phyloP scores from a whole-genome alignment of 2,797 vertebrate species.

The Megaceryle alcyon region DNA sequence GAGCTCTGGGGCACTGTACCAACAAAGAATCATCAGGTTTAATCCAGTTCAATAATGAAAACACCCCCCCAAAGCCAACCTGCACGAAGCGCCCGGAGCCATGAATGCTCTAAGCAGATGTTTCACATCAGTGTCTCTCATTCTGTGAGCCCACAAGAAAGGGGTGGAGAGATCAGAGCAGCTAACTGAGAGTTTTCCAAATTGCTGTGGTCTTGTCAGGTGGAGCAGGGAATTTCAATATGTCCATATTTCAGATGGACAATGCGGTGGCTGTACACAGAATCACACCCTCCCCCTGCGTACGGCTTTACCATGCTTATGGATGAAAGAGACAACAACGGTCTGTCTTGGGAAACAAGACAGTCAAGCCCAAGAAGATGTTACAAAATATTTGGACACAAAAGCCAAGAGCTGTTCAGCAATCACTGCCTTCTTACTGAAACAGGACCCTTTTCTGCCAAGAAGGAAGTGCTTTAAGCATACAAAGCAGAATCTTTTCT shows the following conservation, averaged over 20 bases:
- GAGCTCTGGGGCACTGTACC: not conserved
- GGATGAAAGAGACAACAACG: not conserved
- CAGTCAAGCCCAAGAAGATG: not conserved
- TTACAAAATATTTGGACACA: not conserved
- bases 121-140: not conserved
- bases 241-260: fast-evolving
- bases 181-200: not conserved
- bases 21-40: not conserved
- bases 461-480: not conserved
- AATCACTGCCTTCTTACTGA: not conserved
- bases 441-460: not conserved
- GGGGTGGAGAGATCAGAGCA: not conserved
- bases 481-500: not conserved
- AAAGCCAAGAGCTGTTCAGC: not conserved
- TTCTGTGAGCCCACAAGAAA: not conserved
- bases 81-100: not conserved
- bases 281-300: not conserved
- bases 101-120: not conserved
- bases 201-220: not conserved
- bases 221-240: not conserved
- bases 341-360: not conserved
- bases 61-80: not conserved
- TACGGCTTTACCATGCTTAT: fast-evolving
- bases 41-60: not conserved
- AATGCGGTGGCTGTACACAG: not conserved